Evolutionary conservation across 2,797 vertebrate species (phyloP).

Genomic region (Microcaecilia unicolor): DNA sequence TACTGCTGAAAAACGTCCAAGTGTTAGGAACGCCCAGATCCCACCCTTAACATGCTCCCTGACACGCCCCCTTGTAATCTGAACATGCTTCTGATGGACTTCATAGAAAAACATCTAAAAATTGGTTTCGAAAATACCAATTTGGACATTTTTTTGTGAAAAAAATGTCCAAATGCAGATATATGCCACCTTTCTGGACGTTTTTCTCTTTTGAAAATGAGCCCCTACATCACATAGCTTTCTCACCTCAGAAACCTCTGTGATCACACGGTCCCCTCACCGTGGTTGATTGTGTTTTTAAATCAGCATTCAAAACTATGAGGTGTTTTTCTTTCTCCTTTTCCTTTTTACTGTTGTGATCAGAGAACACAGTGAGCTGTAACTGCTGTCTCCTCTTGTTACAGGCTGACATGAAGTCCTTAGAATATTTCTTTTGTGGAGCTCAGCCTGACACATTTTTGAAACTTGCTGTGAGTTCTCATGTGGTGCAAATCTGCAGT

Average conservation of each 20-base stretch:
- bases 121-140: too few species aligned
- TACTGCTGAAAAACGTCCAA: too few species aligned
- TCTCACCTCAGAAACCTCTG: constrained; percentile 16
- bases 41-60: too few species aligned
- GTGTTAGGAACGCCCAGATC: too few species aligned
- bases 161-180: too few species aligned
- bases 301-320: constrained; percentile 19
- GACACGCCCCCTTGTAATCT: too few species aligned
- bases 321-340: too few species aligned
- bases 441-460: constrained; percentile 21
- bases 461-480: constrained; percentile 2
- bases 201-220: too few species aligned
- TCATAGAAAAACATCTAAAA: too few species aligned
- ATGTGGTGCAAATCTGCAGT: not conserved
- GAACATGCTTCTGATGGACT: too few species aligned
- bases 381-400: constrained; percentile 39
- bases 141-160: too few species aligned
- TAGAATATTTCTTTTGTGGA: constrained; percentile 18
- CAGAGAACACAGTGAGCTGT: constrained; percentile 11
- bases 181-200: too few species aligned
- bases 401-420: constrained; percentile 18
- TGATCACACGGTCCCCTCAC: constrained; percentile 4
- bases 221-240: constrained; percentile 11
- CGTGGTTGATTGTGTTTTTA: constrained; percentile 12
- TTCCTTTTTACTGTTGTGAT: constrained; percentile 32